These are phyloP conservation scores for Misgurnus anguillicaudatus DNA, from an alignment of 2,113 vertebrate genomes.

Conservation along the genomic window DNA sequence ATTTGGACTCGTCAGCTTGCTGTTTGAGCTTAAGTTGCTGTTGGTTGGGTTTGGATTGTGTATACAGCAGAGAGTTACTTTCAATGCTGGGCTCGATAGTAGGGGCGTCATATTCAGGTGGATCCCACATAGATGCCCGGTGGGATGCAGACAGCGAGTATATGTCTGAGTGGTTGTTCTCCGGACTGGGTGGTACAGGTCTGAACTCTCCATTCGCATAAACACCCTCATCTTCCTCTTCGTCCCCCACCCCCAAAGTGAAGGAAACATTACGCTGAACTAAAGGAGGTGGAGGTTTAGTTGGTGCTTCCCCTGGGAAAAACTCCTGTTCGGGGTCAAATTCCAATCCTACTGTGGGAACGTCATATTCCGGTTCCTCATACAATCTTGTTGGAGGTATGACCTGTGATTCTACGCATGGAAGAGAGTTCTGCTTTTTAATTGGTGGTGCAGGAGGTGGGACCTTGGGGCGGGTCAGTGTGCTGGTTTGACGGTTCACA, in stretches of 20 bases:
- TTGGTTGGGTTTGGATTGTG: neutral
- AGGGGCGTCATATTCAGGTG: slow-evolving; percentile 46
- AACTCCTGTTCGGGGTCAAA: slow-evolving; percentile 66
- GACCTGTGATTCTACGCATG: slow-evolving; percentile 62
- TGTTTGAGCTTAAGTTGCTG: slow-evolving; percentile 2
- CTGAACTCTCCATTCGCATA: slow-evolving; percentile 90
- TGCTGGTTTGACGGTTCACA: slow-evolving; percentile 90
- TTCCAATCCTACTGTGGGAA: slow-evolving; percentile 86
- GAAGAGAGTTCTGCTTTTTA: slow-evolving; percentile 81
- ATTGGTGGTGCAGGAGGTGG: slow-evolving; percentile 93
- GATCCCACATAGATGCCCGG: slow-evolving; percentile 35
- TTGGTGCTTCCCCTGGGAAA: slow-evolving; percentile 55
- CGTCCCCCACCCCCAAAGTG: slow-evolving; percentile 77
- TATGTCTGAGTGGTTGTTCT: neutral
- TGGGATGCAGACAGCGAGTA: neutral
- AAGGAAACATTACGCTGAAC: slow-evolving; percentile 72
- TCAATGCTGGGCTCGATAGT: slow-evolving; percentile 28
- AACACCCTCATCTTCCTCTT: slow-evolving; percentile 84
- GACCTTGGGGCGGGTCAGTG: slow-evolving; percentile 92
- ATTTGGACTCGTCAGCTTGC: slow-evolving; percentile 68
- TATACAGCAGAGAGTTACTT: neutral
- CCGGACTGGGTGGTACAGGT: slow-evolving; percentile 68
- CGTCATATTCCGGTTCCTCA: slow-evolving; percentile 93
- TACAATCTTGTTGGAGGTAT: slow-evolving; percentile 80
- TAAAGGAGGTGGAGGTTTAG: slow-evolving; percentile 57